A percentile compares a stretch with the other conserved stretches of the same genome.
These are phyloP conservation scores for Pseudochirops cupreus DNA, from an alignment of 2,797 vertebrate genomes.

Conservation along the genomic window DNA sequence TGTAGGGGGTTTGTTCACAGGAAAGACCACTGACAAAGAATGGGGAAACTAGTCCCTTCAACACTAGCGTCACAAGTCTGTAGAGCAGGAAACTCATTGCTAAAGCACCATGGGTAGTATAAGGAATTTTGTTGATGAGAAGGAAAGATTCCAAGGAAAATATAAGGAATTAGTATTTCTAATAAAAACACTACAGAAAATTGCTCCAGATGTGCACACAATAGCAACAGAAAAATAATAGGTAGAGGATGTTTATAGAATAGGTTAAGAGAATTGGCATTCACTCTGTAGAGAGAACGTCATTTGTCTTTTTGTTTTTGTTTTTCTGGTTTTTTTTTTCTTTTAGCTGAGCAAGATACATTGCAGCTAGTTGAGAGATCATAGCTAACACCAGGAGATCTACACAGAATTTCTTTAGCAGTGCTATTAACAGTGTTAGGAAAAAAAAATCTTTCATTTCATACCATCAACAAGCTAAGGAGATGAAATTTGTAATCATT, in stretches of 20 bases:
- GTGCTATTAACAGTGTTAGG: background rate
- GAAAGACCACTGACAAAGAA: background rate
- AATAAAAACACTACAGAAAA: conserved; percentile 26
- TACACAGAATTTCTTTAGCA: conserved; percentile 2
- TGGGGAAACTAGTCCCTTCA: background rate
- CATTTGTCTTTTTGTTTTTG: background rate
- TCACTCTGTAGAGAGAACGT: background rate
- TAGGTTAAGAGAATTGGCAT: background rate
- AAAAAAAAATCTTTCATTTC: conserved; percentile 36
- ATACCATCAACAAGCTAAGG: conserved; percentile 13
- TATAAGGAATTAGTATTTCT: conserved; percentile 21
- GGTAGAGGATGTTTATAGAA: background rate
- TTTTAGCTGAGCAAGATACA: background rate
- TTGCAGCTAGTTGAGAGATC: conserved; percentile 22
- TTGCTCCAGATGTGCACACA: background rate
- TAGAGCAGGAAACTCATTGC: background rate
- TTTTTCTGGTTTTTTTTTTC: no score
- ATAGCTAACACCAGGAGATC: background rate
- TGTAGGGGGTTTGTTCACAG: background rate
- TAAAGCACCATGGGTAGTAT: background rate
- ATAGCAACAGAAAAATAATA: conserved; percentile 25
- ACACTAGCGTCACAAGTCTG: background rate
- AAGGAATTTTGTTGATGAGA: conserved; percentile 13
- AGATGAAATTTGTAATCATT: conserved; percentile 20
- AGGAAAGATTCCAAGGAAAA: conserved; percentile 28